phyloP scores from a whole-genome alignment of 2,797 vertebrate species.

The Falco cherrug region DNA sequence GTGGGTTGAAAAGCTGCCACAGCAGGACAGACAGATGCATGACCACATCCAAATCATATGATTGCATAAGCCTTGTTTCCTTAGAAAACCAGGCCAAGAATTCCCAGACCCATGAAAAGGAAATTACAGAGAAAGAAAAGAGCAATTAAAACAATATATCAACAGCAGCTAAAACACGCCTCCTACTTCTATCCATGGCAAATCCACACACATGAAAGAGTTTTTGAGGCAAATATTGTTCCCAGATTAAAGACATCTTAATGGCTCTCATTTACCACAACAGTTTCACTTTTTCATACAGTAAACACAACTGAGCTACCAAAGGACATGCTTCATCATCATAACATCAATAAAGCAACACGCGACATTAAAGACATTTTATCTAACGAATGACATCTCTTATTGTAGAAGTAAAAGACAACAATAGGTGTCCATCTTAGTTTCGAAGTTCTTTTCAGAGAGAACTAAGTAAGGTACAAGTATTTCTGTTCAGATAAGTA shows the following conservation, averaged over 20 bases:
- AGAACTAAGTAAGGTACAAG: neutral
- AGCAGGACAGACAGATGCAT: neutral
- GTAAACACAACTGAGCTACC: neutral
- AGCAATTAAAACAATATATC: neutral
- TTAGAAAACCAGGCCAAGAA: neutral
- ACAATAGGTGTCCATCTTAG: neutral
- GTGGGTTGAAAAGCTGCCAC: neutral
- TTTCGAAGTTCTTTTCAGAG: neutral
- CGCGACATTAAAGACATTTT: neutral
- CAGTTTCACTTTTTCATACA: neutral
- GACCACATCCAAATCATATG: neutral
- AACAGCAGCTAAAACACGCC: neutral
- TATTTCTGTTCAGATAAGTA: neutral
- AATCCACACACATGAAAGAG: neutral
- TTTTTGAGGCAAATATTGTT: neutral
- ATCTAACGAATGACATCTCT: neutral
- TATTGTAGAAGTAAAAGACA: neutral
- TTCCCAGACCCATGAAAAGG: neutral
- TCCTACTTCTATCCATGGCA: neutral
- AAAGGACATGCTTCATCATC: neutral
- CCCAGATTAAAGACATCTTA: neutral
- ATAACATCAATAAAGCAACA: neutral
- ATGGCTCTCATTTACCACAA: neutral
- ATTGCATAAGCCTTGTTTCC: neutral
- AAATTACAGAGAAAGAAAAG: neutral